Percentiles rank a stretch among this genome's conserved stretches.
Evolutionary conservation across 2,113 vertebrate genomes (phyloP).

Genomic region (Callionymus lyra): DNA sequence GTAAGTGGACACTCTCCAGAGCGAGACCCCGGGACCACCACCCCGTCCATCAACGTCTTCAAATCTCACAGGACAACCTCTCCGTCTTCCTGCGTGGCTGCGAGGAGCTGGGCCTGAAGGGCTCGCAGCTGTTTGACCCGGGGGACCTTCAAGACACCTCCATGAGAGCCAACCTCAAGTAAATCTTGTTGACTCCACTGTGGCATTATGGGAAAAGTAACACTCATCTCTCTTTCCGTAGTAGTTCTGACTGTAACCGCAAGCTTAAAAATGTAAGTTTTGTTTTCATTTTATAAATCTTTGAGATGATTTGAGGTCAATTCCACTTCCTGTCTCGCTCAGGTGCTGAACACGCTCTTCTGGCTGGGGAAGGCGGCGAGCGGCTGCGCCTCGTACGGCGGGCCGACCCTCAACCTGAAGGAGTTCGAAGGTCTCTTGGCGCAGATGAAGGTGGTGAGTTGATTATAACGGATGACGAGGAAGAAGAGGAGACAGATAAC

Average conservation of each 20-base stretch:
- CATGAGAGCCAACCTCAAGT: constrained; percentile 82
- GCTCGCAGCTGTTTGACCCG: constrained; percentile 93
- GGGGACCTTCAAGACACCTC: constrained; percentile 93
- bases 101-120: constrained; percentile 89
- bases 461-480: neutral
- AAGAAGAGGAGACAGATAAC: constrained; percentile 1
- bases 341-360: constrained; percentile 96
- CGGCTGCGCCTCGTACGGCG: constrained; percentile 76
- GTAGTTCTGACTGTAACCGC: constrained; percentile 79
- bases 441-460: constrained; percentile 85
- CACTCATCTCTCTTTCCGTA: constrained; percentile 35
- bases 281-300: neutral
- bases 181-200: constrained; percentile 41
- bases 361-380: constrained; percentile 92
- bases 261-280: constrained; percentile 93
- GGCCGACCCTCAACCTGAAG: constrained; percentile 84
- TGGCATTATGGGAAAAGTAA: constrained; percentile 4
- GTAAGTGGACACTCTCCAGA: constrained; percentile 68
- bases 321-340: constrained; percentile 22
- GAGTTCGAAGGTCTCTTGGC: constrained; percentile 91
- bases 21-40: constrained; percentile 10
- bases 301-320: too few species aligned
- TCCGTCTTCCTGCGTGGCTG: constrained; percentile 92
- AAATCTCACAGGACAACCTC: constrained; percentile 81
- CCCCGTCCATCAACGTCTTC: constrained; percentile 3